Conservation (phyloP, 2,888 invertebrate species). For the Melolontha melolontha region DNA sequence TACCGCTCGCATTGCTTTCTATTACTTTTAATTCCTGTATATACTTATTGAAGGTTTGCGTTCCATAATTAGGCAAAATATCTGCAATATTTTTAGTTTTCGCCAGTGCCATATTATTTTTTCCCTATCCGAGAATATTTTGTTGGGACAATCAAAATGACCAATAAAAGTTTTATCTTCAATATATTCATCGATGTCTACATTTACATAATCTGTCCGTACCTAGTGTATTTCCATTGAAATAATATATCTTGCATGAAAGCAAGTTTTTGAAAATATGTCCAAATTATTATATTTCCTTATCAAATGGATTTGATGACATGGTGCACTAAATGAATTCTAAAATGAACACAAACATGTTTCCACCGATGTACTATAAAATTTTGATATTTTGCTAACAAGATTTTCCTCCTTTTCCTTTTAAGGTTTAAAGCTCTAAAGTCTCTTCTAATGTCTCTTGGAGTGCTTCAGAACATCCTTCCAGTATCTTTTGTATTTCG, state of each 20-base stretch:
- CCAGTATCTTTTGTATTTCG: no score
- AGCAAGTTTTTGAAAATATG: constrained; percentile 38
- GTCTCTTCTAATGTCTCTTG: no score
- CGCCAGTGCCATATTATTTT: constrained; percentile 38
- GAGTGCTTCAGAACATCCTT: no score
- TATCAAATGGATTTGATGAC: constrained; percentile 38
- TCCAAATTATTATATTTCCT: constrained; percentile 41
- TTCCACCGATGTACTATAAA: no score
- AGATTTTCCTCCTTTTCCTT: no score
- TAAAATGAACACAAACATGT: constrained; percentile 19
- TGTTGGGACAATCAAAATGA: constrained; percentile 39
- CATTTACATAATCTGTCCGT: not conserved
- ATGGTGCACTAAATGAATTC: constrained; percentile 20
- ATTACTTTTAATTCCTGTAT: no score
- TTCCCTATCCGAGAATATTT: constrained; percentile 42
- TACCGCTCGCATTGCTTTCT: no score
- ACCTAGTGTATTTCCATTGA: constrained; percentile 9
- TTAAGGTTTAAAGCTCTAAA: no score
- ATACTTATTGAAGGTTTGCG: no score
- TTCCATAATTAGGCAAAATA: constrained; percentile 45
- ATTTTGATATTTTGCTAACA: no score
- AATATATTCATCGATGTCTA: constrained; percentile 24
- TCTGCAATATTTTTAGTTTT: constrained; percentile 46
- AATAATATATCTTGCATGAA: constrained; percentile 28
- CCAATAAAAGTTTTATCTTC: constrained; percentile 34